These are phyloP conservation scores for Pseudococcus viburni DNA, from an alignment of 2,888 invertebrate species.

Conservation along the genomic window DNA sequence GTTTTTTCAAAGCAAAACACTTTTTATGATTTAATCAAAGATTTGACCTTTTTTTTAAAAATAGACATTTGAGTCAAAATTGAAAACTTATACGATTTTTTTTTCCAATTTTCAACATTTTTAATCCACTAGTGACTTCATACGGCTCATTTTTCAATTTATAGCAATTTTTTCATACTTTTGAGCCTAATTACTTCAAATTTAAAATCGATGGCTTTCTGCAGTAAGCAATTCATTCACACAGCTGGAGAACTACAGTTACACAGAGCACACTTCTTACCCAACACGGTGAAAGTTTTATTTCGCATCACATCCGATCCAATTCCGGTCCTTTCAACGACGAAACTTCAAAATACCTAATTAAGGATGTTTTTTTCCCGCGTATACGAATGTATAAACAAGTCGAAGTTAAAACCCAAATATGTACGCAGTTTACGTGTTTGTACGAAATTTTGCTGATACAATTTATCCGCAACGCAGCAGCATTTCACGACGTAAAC, in stretches of 20 bases:
- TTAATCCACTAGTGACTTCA: no score
- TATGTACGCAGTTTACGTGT: slow-evolving; percentile 34
- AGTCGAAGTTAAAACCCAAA: background rate
- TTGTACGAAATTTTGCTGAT: background rate
- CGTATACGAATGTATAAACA: background rate
- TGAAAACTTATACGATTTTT: no score
- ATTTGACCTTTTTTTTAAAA: no score
- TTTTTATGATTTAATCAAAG: no score
- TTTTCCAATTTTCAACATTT: no score
- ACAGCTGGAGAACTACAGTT: background rate
- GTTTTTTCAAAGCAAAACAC: no score
- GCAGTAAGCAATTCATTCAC: background rate
- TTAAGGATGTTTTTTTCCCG: slow-evolving; percentile 22
- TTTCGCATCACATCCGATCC: background rate
- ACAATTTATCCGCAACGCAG: background rate
- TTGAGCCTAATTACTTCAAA: no score
- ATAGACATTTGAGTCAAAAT: no score
- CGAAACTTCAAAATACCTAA: slow-evolving; percentile 9
- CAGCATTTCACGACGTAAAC: slow-evolving; percentile 15
- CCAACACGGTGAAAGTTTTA: background rate
- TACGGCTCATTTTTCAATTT: no score
- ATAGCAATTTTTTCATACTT: no score
- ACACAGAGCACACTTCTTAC: background rate
- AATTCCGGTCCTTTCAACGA: background rate
- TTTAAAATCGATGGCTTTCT: no score